These are phyloP conservation scores for Siniperca knerii DNA, from an alignment of 2,113 vertebrate genomes.

Conservation along the genomic window DNA sequence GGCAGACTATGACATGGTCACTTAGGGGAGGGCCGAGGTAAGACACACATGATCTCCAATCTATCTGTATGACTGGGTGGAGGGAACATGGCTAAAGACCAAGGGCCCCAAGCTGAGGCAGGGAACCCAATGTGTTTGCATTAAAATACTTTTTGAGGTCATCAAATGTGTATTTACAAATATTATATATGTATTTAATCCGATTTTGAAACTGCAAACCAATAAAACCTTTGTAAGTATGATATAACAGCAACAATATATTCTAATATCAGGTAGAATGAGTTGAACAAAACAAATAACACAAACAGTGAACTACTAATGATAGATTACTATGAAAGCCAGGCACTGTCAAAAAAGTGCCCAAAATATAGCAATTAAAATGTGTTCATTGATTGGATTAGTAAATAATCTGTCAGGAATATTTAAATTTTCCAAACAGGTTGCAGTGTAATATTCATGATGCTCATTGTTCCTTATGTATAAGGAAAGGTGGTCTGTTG, in stretches of 20 bases:
- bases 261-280: neutral
- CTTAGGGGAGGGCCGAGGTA: neutral
- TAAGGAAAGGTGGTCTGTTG: neutral
- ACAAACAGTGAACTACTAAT: neutral
- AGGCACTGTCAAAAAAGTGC: neutral
- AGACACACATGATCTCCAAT: constrained; percentile 10
- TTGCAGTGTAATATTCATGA: too few species aligned
- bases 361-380: neutral
- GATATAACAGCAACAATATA: neutral
- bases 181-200: neutral
- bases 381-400: too few species aligned
- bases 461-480: neutral
- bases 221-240: neutral
- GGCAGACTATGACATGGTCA: constrained; percentile 53
- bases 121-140: neutral
- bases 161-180: neutral
- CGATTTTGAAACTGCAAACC: neutral
- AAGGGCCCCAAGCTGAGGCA: neutral
- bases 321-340: neutral
- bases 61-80: constrained; percentile 18
- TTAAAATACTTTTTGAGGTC: neutral
- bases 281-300: neutral
- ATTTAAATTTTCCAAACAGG: neutral
- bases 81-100: neutral
- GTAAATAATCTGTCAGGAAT: neutral